Base-by-base conservation (phyloP, 1,140 invertebrate genomes). In the Condylostylus longicornis region DNA sequence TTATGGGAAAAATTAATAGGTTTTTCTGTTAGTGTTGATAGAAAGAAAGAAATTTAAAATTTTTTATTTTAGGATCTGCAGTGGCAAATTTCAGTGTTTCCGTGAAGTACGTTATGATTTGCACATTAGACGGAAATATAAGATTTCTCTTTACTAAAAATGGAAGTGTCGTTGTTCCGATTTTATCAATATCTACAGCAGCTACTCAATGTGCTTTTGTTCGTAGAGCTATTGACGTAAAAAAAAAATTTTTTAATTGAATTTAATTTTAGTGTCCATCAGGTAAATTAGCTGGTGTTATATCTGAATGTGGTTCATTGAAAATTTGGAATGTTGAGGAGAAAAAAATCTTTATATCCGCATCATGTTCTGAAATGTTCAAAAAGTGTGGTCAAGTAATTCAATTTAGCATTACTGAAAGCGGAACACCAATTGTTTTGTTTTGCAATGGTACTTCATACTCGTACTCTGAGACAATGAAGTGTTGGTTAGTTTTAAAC, bases 81-180 rank as follows among this genome's bases (percentile, higher is more conserved):
- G 39, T 61, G 25, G 46, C 53, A 6, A 60, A 53, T 40, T 52
- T 57, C 25, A 54, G 54, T 47, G 45, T 61, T 22, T 58, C 53
- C 29, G 40, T 41, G 2, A 61, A 61, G 36, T 58, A 54, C 28
- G 52, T 48, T 12, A 49, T 61, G 46, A 34, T 59, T 15, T 54
- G 57, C 37, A 52, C 52, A 14, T 39, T 57, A 19, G 57, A 61
- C 35, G 52, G 57, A 17, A 54, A 50, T 19, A 39, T 61, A 38
- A 48, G 58, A 8, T 40, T 61, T 10, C 29, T 60, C 9, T 23
- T 48, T 23, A 50, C 60, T 45, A 32, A 42, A 5, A 60, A 47
- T 7, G 58, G 58, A 18, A 47, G 36, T 7, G 38, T 49, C 1
- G 43, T 51, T n/a, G 45, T 61, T 33, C 58, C 58, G 1, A 46